Evolutionary conservation across 2,797 vertebrate species (phyloP).

Genomic region (Phoxinus dragarum): DNA sequence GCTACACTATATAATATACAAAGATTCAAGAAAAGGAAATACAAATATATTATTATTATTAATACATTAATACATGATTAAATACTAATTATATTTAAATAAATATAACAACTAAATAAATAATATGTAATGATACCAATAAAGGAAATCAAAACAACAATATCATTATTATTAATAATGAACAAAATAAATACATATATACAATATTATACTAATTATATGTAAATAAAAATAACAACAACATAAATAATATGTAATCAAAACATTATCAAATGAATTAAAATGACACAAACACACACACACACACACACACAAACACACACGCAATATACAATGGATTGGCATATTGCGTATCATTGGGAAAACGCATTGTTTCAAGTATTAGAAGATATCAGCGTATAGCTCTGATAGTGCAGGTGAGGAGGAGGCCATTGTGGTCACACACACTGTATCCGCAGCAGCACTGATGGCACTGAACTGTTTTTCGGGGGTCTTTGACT

Average conservation of each 20-base stretch:
- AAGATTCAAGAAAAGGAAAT: not conserved
- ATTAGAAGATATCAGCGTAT: not conserved
- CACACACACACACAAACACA: no score
- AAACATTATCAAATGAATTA: not conserved
- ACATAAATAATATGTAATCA: not conserved
- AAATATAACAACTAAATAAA: not conserved
- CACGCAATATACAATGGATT: not conserved
- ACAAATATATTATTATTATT: not conserved
- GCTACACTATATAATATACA: not conserved
- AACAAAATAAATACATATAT: no score
- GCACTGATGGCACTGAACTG: no score
- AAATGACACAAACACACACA: no score
- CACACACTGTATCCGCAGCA: no score
- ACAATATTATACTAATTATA: not conserved
- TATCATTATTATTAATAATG: not conserved
- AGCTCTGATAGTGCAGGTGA: not conserved
- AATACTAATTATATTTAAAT: not conserved
- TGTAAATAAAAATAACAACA: not conserved
- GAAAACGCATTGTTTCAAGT: not conserved
- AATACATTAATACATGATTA: not conserved
- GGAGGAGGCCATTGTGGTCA: no score
- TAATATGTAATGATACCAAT: not conserved
- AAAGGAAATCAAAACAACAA: not conserved
- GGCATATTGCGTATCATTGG: not conserved
- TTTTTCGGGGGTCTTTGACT: no score